Percentiles rank a stretch among this genome's conserved stretches.
These are phyloP conservation scores for Eulemur macaco DNA, from an alignment of 2,113 vertebrate genomes.

Conservation along the genomic window DNA sequence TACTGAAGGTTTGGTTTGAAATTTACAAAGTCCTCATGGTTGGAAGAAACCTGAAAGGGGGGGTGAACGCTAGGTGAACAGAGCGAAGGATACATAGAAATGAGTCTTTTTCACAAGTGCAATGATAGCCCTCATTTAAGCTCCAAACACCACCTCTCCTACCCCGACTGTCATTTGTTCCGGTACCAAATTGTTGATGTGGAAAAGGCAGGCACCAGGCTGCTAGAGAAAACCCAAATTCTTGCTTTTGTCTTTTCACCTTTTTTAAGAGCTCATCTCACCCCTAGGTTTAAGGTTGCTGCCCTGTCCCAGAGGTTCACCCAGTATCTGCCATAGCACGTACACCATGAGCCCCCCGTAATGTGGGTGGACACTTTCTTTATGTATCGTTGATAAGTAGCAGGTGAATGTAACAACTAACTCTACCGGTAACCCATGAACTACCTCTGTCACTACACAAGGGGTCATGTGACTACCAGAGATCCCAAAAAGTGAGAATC, in stretches of 20 bases:
- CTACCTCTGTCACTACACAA: fast-evolving
- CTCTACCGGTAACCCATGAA: fast-evolving
- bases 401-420: fast-evolving
- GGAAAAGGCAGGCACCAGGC: not conserved
- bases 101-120: not conserved
- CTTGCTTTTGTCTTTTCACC: not conserved
- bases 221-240: not conserved
- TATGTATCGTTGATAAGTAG: not conserved
- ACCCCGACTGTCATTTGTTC: not conserved
- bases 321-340: fast-evolving
- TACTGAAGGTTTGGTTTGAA: not conserved
- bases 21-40: not conserved
- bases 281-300: not conserved
- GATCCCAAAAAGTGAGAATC: not conserved
- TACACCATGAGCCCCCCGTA: not conserved
- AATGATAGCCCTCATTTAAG: not conserved
- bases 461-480: not conserved
- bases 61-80: no score
- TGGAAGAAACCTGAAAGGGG: not conserved
- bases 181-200: not conserved
- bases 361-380: not conserved
- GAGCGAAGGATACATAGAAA: not conserved
- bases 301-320: not conserved
- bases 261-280: not conserved
- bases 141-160: fast-evolving